Base-by-base conservation (phyloP, 2,113 vertebrate genomes). In the Urocynchramus pylzowi region DNA sequence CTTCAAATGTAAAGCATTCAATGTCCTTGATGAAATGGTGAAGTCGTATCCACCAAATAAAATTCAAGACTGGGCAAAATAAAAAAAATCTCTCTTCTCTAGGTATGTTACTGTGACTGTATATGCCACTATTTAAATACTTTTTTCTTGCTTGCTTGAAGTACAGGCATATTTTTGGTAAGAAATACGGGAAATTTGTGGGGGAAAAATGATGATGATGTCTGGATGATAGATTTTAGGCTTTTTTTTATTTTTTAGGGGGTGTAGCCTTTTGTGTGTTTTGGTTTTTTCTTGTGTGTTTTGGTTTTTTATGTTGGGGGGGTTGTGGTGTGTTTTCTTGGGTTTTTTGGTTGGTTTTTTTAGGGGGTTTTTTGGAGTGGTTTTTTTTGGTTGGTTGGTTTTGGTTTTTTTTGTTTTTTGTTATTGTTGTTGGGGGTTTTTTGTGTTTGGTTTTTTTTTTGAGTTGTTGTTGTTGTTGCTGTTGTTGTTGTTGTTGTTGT, bases 231-330 rank as follows among this genome's bases (percentile, higher is more conserved):
- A 68, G 39, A 82, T 60, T 69, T 21, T 35, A 45, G 5, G 3
- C 6, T 47, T 54, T 89, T 87, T 52, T 12, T 1, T 0, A 0
- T 13, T 39, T 64, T 71, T 71, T 1, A 11, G 5, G 7, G 2
- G 13, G 11, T n/a, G 42, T 0, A 6, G 19, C 7, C 87, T 23
- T 61, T 28, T 12, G 9, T 5, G 7, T 4, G 2, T 67, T 50
- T 31, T 23, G n/a, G n/a, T 35, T 54, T 47, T 47, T 47, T 23
- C 21, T 24, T 12, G 24, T 7, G 16, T 6, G 7, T 31, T 30
- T 54, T 42, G 11, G 5, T 2, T 11, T 64, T 21, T 11, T 30
- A 4, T 30, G 16, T 19, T 17, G 7, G 4, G 6, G 4, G 6
- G 17, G 3, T 27, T 41, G 22, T 37, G 17, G 56, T 35, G 2